These are phyloP conservation scores for Butorides virescens DNA, from an alignment of 2,113 vertebrate genomes.

Conservation along the genomic window DNA sequence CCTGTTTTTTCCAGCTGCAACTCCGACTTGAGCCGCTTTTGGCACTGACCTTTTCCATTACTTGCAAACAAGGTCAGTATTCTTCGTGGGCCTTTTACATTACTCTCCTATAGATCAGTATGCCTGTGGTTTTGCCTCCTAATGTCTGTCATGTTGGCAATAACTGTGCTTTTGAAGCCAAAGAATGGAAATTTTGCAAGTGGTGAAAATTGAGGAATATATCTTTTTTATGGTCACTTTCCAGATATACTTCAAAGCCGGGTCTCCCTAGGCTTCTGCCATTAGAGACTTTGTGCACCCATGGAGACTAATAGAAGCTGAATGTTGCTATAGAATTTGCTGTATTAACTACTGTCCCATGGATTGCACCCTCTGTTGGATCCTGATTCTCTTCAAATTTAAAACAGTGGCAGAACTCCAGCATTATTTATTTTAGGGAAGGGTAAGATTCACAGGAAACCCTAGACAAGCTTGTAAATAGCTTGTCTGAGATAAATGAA, in stretches of 20 bases:
- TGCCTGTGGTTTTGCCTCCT: not conserved
- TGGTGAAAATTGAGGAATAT: not conserved
- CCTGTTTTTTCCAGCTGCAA: not conserved
- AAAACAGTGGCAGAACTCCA: not conserved
- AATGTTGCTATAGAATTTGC: not conserved
- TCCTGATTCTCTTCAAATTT: not conserved
- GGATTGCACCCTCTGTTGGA: not conserved
- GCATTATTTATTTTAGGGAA: not conserved
- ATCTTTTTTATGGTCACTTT: not conserved
- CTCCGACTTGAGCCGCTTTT: not conserved
- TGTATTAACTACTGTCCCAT: not conserved
- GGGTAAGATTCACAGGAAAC: not conserved
- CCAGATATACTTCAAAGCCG: not conserved
- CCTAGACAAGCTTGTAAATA: not conserved
- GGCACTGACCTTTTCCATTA: constrained; percentile 10
- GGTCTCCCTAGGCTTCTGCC: not conserved
- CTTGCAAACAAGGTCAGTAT: constrained; percentile 26
- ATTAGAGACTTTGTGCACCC: not conserved
- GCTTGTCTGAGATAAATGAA: not conserved
- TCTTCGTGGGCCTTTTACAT: not conserved
- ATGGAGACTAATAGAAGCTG: not conserved
- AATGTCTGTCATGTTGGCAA: not conserved
- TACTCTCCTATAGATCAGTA: not conserved
- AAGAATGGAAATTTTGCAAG: not conserved
- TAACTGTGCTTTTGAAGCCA: not conserved